These are phyloP conservation scores for Platygyra sinensis DNA, from an alignment of 64 coral and sea anemone genomes.

Conservation along the genomic window DNA sequence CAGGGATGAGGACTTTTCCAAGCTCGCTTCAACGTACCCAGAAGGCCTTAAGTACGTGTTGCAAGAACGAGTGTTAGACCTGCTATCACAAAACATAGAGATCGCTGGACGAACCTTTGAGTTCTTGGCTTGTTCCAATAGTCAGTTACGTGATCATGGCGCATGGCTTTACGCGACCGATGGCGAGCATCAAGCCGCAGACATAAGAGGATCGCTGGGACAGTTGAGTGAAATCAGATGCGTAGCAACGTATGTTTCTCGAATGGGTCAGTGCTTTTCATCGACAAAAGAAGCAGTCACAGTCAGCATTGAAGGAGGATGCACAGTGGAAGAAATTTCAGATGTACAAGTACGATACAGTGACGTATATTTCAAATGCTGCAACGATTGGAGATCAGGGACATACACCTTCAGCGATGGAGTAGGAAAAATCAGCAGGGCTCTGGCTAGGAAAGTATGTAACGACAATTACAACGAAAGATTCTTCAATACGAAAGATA, in stretches of 20 bases:
- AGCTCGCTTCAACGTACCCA: conserved; percentile 40
- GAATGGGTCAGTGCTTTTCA: conserved; percentile 96
- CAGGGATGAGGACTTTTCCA: conserved; percentile 94
- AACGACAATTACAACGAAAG: too few species aligned
- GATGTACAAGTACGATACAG: conserved; percentile 62
- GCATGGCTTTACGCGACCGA: conserved; percentile 81
- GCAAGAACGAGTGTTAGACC: conserved; percentile 55
- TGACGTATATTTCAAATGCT: conserved; percentile 60
- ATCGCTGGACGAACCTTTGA: conserved; percentile 65
- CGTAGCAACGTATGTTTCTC: conserved; percentile 87
- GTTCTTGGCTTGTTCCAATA: conserved; percentile 92
- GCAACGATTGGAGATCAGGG: conserved; percentile 35
- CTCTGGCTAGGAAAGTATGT: conserved; percentile 76
- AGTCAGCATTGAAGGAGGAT: conserved; percentile 56
- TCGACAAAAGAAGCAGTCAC: conserved; percentile 82
- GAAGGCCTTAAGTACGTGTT: conserved; percentile 55
- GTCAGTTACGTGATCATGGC: conserved; percentile 88
- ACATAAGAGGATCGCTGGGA: conserved; percentile 82
- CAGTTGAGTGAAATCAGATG: conserved; percentile 78
- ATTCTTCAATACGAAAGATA: too few species aligned
- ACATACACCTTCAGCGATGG: conserved; percentile 91
- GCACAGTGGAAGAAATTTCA: conserved; percentile 26
- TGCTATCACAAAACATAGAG: conserved; percentile 31
- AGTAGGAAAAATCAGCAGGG: conserved; percentile 79
- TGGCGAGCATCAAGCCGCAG: conserved; percentile 36